Evolutionary conservation across 1,140 invertebrate genomes (phyloP).

Genomic region (Polypedilum vanderplanki): DNA sequence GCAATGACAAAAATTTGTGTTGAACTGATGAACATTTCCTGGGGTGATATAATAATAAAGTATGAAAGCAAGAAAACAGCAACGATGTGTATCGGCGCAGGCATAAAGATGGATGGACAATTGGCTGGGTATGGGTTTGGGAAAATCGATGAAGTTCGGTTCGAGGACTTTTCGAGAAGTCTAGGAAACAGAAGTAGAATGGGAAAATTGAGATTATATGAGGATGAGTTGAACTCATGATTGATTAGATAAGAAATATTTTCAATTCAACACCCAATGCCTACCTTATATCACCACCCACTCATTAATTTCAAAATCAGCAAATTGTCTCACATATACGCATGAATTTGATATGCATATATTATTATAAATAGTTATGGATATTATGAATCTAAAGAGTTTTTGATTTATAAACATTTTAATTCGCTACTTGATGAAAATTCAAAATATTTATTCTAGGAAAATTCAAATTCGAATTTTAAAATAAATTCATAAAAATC

Average conservation of each 20-base stretch:
- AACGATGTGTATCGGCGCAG: slow-evolving; percentile 10
- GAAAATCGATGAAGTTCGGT: slow-evolving; percentile 22
- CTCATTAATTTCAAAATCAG: too few relatives aligned
- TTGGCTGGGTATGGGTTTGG: slow-evolving; percentile 2
- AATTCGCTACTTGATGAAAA: too few relatives aligned
- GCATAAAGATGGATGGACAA: slow-evolving; percentile 7
- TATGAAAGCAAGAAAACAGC: too few relatives aligned
- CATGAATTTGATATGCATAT: too few relatives aligned
- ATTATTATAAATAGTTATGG: too few relatives aligned
- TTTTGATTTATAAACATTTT: too few relatives aligned
- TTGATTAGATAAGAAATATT: not conserved
- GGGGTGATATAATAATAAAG: not conserved
- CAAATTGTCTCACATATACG: too few relatives aligned
- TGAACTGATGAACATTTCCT: slow-evolving; percentile 15
- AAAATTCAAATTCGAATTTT: too few relatives aligned
- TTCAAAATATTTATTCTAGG: too few relatives aligned
- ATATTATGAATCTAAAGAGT: too few relatives aligned
- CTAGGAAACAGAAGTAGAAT: not conserved
- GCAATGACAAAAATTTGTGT: slow-evolving; percentile 22
- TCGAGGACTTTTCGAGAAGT: not conserved
- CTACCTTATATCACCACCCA: not conserved
- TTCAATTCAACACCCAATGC: not conserved
- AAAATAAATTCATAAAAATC: too few relatives aligned
- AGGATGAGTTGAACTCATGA: not conserved
- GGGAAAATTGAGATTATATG: not conserved